Evolutionary conservation across 2,888 invertebrate species (phyloP).

Genomic region (Siphlonurus alternatus): DNA sequence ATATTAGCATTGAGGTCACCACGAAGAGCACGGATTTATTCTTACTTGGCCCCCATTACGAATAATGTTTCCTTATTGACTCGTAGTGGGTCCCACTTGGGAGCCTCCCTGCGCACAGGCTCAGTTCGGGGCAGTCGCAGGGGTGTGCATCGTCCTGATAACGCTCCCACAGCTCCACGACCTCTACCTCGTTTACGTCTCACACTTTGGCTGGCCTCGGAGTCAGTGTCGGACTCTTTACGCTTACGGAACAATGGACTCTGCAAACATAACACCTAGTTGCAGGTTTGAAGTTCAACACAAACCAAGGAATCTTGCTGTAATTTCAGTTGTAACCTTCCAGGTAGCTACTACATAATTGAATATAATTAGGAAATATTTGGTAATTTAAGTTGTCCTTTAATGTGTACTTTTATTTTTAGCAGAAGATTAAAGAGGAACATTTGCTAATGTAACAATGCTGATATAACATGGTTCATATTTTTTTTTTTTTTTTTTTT

Average conservation of each 20-base stretch:
- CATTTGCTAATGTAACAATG: no score
- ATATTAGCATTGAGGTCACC: slow-evolving; percentile 15
- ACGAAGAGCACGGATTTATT: neutral
- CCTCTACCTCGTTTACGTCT: slow-evolving; percentile 19
- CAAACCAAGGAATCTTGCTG: no score
- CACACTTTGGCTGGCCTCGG: slow-evolving; percentile 32
- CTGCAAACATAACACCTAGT: slow-evolving; percentile 27
- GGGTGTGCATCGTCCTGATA: slow-evolving; percentile 8
- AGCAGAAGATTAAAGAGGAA: no score
- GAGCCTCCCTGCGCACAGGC: slow-evolving; percentile 33
- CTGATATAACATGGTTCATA: no score
- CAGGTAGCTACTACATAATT: no score
- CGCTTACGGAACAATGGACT: slow-evolving; percentile 39
- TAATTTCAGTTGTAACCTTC: no score
- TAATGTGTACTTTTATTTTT: no score
- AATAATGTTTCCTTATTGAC: slow-evolving; percentile 54
- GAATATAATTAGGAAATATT: no score
- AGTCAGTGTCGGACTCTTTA: slow-evolving; percentile 48
- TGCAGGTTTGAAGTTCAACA: no score
- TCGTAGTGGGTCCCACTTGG: slow-evolving; percentile 58
- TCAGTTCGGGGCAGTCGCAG: slow-evolving; percentile 20
- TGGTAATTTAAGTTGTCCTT: no score
- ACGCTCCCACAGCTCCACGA: slow-evolving; percentile 5
- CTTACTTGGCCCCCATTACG: slow-evolving; percentile 57
- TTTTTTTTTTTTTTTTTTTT: no score